Conservation (phyloP, 2,888 invertebrate species). For the Clepsis dumicolana region DNA sequence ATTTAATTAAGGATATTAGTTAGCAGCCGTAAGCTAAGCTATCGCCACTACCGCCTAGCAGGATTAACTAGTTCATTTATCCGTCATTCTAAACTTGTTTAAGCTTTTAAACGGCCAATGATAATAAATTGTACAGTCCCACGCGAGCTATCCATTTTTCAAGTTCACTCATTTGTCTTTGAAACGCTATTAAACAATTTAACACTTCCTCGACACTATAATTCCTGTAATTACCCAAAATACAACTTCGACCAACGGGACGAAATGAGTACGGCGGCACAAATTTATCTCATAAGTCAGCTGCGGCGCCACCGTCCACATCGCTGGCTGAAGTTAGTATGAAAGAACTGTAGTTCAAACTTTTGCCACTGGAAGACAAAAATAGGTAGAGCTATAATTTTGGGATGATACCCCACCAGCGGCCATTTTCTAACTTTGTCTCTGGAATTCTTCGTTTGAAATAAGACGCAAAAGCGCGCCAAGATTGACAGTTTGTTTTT, state of each 20-base stretch:
- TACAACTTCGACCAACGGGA: slow-evolving; percentile 64
- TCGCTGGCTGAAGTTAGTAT: not conserved
- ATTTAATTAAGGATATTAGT: not conserved
- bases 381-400: slow-evolving; percentile 56
- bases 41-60: too few relatives aligned
- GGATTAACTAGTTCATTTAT: not conserved
- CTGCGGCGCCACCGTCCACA: slow-evolving; percentile 5
- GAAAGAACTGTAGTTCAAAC: slow-evolving; percentile 1
- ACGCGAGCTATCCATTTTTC: slow-evolving; percentile 21
- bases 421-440: slow-evolving; percentile 66
- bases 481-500: slow-evolving; percentile 39
- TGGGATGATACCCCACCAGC: slow-evolving; percentile 58
- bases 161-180: slow-evolving; percentile 41
- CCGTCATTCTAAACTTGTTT: slow-evolving; percentile 1
- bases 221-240: slow-evolving; percentile 64
- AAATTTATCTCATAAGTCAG: slow-evolving; percentile 11
- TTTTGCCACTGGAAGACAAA: slow-evolving; percentile 6
- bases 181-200: slow-evolving; percentile 40
- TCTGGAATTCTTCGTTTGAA: slow-evolving; percentile 54
- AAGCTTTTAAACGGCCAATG: not conserved
- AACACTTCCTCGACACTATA: slow-evolving; percentile 46
- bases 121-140: not conserved
- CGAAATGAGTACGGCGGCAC: slow-evolving; percentile 43
- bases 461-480: slow-evolving; percentile 44
- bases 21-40: not conserved